A percentile compares a stretch with the other conserved stretches of the same genome.
These are phyloP conservation scores for Hippocampus guttulatus DNA, from an alignment of 2,113 vertebrate genomes.

Conservation along the genomic window DNA sequence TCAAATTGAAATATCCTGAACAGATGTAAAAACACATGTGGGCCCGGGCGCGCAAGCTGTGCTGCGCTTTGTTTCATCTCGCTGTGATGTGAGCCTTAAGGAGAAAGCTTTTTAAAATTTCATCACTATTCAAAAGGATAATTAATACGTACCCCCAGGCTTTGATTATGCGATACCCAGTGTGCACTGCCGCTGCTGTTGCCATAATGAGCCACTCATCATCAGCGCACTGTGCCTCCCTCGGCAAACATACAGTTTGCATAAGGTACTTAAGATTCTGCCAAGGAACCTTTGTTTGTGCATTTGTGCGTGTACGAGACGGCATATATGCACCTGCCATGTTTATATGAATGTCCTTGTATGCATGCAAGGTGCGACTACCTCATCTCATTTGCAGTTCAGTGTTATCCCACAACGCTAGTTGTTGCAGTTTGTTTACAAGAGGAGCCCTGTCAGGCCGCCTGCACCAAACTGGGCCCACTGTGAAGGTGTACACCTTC, in stretches of 20 bases:
- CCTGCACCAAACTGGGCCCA: conserved; percentile 73
- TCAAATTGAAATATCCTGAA: conserved; percentile 99
- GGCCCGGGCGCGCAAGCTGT: conserved; percentile 85
- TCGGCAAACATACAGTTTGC: conserved; percentile 87
- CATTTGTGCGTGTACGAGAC: not conserved
- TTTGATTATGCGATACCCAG: conserved; percentile 96
- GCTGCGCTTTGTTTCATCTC: conserved; percentile 94
- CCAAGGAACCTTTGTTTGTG: conserved; percentile 57
- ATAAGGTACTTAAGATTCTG: conserved; percentile 87
- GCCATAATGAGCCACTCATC: conserved; percentile 97
- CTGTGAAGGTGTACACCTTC: conserved; percentile 55
- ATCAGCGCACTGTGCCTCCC: conserved; percentile 71
- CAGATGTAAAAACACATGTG: conserved; percentile 99
- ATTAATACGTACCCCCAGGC: conserved; percentile 99
- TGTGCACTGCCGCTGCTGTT: conserved; percentile 82
- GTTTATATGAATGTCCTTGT: conserved; percentile 18
- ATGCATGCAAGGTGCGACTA: conserved; percentile 46
- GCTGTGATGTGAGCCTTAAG: conserved; percentile 93
- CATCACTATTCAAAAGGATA: conserved; percentile 99
- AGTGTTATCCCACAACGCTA: conserved; percentile 68
- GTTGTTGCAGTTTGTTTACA: conserved; percentile 83
- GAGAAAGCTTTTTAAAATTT: conserved; percentile 98
- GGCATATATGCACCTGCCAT: not conserved
- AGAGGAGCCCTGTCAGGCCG: conserved; percentile 75
- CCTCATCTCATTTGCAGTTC: conserved; percentile 83